Evolutionary conservation across 2,888 invertebrate species (phyloP), one percentile per base, ranked within the genome.

Genomic region (Drosophila nr. perissopoda): DNA sequence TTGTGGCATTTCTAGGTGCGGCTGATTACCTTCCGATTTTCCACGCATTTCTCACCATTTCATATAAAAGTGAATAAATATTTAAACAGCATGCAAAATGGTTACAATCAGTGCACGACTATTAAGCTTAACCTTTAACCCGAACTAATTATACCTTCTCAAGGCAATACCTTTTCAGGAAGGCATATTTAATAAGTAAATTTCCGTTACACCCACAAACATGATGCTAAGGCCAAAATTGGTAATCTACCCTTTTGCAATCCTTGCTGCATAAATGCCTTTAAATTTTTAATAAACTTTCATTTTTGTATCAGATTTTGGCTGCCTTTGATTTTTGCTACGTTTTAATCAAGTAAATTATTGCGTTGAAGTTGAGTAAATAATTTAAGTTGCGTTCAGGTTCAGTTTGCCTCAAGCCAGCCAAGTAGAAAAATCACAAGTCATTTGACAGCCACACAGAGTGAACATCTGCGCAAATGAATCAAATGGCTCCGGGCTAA

Each of bases 241-340:
- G 4, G 25, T 59, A n/a, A 2, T 4, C 2, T 27, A 7, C n/a
- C 48, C 10, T 25, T 58, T 10, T 5, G 2, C 16, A 25, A 40
- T 27, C 25, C 27, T 34, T 25, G 21, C 21, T 1, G 5, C 31
- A 38, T 46, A 40, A 53, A 59, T 70, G 7, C 4, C 11, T 10
- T 34, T 68, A 13, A 16, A 74, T 74, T 52, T 68, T 74, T 60
- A 51, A 75, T 60, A 52, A 54, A 46, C 38, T 21, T 34, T n/a
- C 7, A 29, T 21, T 62, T 27, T 34, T 27, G 7, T 21, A 18
- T 21, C 5, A 0, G 13, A 29, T 18, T 13, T 31, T n/a, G 21
- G 2, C 18, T 18, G n/a, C 1, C 21, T 29, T 40, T 33, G n/a
- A 48, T 51, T 53, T 54, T 54, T 59, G 7, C 58, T 56, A 53